Conservation (phyloP, 2,888 invertebrate species). For the Melieria picta region DNA sequence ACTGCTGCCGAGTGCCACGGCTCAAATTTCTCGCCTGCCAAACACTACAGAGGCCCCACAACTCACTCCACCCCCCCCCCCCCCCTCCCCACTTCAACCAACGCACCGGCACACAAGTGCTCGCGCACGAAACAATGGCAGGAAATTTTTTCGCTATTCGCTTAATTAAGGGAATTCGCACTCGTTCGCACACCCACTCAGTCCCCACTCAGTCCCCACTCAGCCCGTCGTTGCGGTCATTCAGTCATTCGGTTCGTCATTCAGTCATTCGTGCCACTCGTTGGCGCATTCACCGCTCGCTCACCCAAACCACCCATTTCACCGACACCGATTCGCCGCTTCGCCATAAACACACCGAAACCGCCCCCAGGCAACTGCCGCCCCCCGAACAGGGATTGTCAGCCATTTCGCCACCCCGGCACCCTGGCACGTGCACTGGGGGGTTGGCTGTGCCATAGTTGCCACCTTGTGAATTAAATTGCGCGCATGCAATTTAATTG, state of each 20-base stretch:
- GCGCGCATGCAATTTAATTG: conserved; percentile 65
- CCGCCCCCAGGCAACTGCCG: background rate
- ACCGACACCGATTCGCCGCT: conserved; percentile 25
- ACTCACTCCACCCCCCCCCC: conserved; percentile 16
- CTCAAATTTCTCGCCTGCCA: too few species aligned
- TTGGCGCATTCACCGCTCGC: background rate
- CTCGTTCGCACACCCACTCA: background rate
- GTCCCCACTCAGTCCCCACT: background rate
- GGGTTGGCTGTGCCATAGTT: conserved; percentile 41
- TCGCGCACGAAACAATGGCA: conserved; percentile 8
- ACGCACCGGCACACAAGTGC: background rate
- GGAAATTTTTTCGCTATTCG: conserved; percentile 26
- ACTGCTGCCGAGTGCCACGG: too few species aligned
- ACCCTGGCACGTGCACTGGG: conserved; percentile 1
- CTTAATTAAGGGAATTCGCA: conserved; percentile 40
- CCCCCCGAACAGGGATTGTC: background rate
- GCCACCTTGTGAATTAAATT: conserved; percentile 64
- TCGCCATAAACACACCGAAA: background rate
- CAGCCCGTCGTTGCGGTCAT: background rate
- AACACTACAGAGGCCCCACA: background rate
- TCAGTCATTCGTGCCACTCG: too few species aligned
- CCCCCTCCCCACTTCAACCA: conserved; percentile 2
- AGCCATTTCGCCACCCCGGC: conserved; percentile 7
- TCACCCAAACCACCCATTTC: conserved; percentile 1
- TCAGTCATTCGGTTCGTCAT: background rate